Conservation (phyloP, 1,140 invertebrate genomes). For the Wasmannia auropunctata region DNA sequence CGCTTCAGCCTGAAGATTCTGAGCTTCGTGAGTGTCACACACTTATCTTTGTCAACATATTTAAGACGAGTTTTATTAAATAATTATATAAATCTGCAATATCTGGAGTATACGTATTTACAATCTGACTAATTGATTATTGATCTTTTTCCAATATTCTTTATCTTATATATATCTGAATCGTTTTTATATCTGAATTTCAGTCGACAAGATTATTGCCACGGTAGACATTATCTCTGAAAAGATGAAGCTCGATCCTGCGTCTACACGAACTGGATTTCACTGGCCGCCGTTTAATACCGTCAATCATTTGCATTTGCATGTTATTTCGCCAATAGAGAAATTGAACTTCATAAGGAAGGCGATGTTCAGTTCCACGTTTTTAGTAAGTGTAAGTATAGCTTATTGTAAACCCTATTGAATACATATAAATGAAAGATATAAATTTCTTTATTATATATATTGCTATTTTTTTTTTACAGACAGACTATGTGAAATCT, state of each 20-base stretch:
- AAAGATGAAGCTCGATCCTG: conserved; percentile 85
- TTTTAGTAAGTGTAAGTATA: conserved; percentile 91
- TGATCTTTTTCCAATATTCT: conserved; percentile 59
- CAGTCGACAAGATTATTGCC: conserved; percentile 88
- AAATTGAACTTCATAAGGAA: conserved; percentile 90
- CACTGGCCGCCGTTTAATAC: conserved; percentile 96
- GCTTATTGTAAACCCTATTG: background rate
- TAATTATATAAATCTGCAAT: conserved; percentile 27
- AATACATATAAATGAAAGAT: background rate
- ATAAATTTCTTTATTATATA: background rate
- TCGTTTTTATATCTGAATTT: conserved; percentile 60
- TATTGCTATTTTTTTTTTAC: conserved; percentile 59
- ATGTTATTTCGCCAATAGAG: conserved; percentile 92
- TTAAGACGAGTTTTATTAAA: conserved; percentile 30
- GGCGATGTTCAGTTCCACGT: conserved; percentile 92
- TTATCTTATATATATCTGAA: too few species aligned
- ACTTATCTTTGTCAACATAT: conserved; percentile 3
- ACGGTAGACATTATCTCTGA: conserved; percentile 86
- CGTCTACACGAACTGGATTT: conserved; percentile 91
- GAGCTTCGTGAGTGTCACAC: conserved; percentile 87
- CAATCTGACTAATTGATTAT: conserved; percentile 35
- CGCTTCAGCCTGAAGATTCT: conserved; percentile 88
- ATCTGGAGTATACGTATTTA: conserved; percentile 55
- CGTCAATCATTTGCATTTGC: conserved; percentile 94
- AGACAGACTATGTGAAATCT: conserved; percentile 83